Evolutionary conservation across 1,140 invertebrate species (phyloP).

Genomic region (Saxidomus purpurata): DNA sequence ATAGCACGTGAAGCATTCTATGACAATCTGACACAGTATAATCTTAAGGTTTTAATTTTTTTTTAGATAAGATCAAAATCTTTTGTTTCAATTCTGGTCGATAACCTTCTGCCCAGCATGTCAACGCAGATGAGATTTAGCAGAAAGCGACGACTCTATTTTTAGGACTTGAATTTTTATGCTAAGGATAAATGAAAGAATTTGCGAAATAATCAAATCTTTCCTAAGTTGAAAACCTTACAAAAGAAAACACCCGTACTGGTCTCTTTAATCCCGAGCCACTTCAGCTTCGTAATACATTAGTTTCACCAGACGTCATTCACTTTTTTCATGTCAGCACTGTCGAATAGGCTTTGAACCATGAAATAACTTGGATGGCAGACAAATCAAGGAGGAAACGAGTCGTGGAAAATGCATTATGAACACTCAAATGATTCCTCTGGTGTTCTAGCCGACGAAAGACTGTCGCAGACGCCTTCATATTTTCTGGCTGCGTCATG

Average conservation of each 20-base stretch:
- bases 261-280: background rate
- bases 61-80: background rate
- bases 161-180: too few species aligned
- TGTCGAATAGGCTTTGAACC: background rate
- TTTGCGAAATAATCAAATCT: too few species aligned
- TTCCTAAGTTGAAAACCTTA: too few species aligned
- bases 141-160: too few species aligned
- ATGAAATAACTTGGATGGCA: conserved; percentile 55
- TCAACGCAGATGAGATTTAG: too few species aligned
- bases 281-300: too few species aligned
- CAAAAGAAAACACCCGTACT: too few species aligned
- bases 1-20: background rate
- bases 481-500: background rate
- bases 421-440: conserved; percentile 11
- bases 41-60: background rate
- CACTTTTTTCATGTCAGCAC: background rate
- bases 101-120: background rate
- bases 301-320: conserved; percentile 19
- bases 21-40: background rate
- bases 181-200: too few species aligned
- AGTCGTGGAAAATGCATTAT: conserved; percentile 48
- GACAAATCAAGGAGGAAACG: conserved; percentile 46
- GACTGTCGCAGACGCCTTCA: conserved; percentile 6
- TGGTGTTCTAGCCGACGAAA: background rate
- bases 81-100: background rate